Evolutionary conservation across 2,888 invertebrate species (phyloP).

Genomic region (Deilephila elpenor): DNA sequence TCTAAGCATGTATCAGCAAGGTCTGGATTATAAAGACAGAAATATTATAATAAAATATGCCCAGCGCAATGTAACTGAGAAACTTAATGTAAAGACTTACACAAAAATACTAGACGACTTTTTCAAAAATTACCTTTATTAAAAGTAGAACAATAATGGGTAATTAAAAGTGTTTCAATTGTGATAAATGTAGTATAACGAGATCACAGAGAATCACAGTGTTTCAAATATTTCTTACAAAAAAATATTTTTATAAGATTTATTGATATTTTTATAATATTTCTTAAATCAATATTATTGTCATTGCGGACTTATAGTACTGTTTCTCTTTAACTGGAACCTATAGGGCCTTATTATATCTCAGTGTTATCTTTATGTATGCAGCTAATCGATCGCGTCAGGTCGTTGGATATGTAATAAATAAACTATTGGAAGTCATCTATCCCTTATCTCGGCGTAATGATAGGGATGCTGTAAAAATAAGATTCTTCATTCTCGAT

Average conservation of each 20-base stretch:
- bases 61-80: not conserved
- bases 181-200: too few species aligned
- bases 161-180: too few species aligned
- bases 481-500: slow-evolving; percentile 42
- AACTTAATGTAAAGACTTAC: not conserved
- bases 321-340: not conserved
- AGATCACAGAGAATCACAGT: too few species aligned
- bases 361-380: slow-evolving; percentile 66
- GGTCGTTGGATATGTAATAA: slow-evolving; percentile 62
- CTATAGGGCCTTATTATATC: slow-evolving; percentile 15
- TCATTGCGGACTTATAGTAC: not conserved
- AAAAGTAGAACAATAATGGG: too few species aligned
- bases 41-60: not conserved
- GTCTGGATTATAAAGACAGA: not conserved
- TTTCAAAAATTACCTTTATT: not conserved
- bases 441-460: slow-evolving; percentile 49
- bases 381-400: slow-evolving; percentile 67
- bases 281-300: not conserved
- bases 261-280: too few species aligned
- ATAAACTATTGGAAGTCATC: slow-evolving; percentile 65
- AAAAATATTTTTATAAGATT: too few species aligned
- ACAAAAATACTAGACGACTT: not conserved
- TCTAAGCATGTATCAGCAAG: slow-evolving; percentile 1
- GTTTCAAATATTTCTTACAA: too few species aligned
- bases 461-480: slow-evolving; percentile 51